A percentile compares a stretch with the other conserved stretches of the same genome.
Evolutionary conservation across 2,888 invertebrate genomes (phyloP).

Genomic region (Eupsilia transversa): DNA sequence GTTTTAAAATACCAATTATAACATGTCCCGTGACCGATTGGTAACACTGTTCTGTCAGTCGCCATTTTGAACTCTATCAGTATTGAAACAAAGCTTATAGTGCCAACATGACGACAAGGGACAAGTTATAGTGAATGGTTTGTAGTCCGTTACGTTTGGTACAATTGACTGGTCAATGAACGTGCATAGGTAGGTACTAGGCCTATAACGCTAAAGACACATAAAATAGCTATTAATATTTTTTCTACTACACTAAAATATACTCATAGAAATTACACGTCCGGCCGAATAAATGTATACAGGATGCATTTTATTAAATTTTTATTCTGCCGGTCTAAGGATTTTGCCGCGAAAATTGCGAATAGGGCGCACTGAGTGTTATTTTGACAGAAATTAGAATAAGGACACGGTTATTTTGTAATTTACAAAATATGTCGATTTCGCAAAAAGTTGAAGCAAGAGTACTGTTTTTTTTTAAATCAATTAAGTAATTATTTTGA

Average conservation of each 20-base stretch:
- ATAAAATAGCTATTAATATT: constrained; percentile 56
- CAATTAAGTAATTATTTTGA: not conserved
- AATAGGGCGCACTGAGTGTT: constrained; percentile 55
- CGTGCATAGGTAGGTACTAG: constrained; percentile 42
- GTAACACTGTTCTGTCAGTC: no score
- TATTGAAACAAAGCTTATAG: no score
- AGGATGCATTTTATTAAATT: constrained; percentile 24
- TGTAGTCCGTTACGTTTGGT: constrained; percentile 25
- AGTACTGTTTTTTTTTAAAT: constrained; percentile 7
- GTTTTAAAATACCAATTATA: not conserved
- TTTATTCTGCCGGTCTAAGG: constrained; percentile 41
- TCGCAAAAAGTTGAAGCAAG: constrained; percentile 32
- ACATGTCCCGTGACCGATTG: no score
- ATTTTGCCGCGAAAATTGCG: constrained; percentile 23
- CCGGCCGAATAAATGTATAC: constrained; percentile 56
- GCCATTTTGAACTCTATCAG: no score
- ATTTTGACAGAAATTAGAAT: constrained; percentile 58
- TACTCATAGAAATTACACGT: constrained; percentile 54
- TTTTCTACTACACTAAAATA: constrained; percentile 64
- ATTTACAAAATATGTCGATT: constrained; percentile 43
- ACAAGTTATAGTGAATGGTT: no score
- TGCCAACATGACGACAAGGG: no score
- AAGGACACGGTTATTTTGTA: constrained; percentile 45
- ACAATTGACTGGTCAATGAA: constrained; percentile 19
- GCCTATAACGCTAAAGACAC: constrained; percentile 57